Conservation (phyloP, 2,113 vertebrate genomes). For the Grantiella picta region DNA sequence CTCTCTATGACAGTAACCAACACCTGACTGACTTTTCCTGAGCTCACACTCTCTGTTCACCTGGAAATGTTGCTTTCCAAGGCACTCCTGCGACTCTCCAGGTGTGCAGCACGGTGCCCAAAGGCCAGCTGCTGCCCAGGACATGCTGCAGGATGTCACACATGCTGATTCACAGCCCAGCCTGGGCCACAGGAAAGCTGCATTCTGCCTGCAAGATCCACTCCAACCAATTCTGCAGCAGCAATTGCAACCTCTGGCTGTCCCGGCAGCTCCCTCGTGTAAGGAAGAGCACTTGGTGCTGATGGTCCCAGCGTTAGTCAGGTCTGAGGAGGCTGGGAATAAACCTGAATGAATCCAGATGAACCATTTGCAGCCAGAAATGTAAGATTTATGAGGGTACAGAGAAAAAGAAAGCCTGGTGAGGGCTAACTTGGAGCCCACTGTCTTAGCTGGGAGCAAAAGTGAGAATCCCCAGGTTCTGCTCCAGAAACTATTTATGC, state of each 20-base stretch:
- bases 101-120: neutral
- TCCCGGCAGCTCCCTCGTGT: neutral
- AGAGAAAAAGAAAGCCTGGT: neutral
- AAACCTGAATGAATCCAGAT: neutral
- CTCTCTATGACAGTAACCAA: neutral
- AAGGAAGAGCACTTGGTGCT: neutral
- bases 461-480: neutral
- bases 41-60: neutral
- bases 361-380: neutral
- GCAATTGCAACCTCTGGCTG: neutral
- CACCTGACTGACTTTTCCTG: neutral
- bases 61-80: neutral
- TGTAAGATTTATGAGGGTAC: neutral
- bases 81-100: neutral
- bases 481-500: neutral
- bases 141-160: neutral
- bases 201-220: neutral
- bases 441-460: neutral
- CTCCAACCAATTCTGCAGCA: neutral
- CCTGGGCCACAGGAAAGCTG: neutral
- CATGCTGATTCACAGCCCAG: neutral
- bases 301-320: neutral
- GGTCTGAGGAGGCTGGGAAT: neutral
- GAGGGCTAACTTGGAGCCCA: neutral
- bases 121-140: neutral